Base-by-base conservation (phyloP, 2,888 invertebrate species). In the Yponomeuta plumbellus region DNA sequence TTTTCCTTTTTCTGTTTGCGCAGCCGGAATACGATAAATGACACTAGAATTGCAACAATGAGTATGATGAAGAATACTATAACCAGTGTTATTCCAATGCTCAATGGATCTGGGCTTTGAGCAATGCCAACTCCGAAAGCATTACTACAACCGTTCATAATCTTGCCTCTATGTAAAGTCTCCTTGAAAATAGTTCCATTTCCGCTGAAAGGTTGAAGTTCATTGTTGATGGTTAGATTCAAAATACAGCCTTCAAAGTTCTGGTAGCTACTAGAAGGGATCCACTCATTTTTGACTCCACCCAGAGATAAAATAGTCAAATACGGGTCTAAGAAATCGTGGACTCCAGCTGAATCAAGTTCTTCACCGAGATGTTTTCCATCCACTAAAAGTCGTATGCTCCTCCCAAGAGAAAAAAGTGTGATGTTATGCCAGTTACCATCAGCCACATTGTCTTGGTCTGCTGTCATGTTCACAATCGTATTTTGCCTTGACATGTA, bases 21-120 rank as follows among this genome's bases (percentile, higher is more conserved):
- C 70, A 97, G 92, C 61, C 97, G 94, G 83, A 98, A 98, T 58
- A 98, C 96, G n/a, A 98, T 93, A 78, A 98, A 98, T 64, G 97
- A 97, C 22, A 96, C 96, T 67, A 97, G 92, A 75, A 98, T 97
- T 17, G 97, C 97, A 13, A 98, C 95, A 65, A 98, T 92, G 17
- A 98, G 88, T 68, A 98, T 96, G 8, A 97, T 95, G 79, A 99
- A 98, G 91, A 99, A 98, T 26, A 97, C 97, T 70, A 98, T 97
- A 22, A 98, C 97, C 44, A 98, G 91, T 0, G 98, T 98, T 68
- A 98, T 96, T 66, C 98, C 98, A 69, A 98, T 97, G 76, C 96
- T 97, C 11, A 98, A 89, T 0, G 97, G 97, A 86, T 97, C 96
- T 2, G 97, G 95, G 5, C 95, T 94, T 71, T 96, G 94, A 0